A percentile compares a stretch with the other conserved stretches of the same genome.
phyloP scores from a whole-genome alignment of 2,113 vertebrate genomes.

The Hippoglossus stenolepis region DNA sequence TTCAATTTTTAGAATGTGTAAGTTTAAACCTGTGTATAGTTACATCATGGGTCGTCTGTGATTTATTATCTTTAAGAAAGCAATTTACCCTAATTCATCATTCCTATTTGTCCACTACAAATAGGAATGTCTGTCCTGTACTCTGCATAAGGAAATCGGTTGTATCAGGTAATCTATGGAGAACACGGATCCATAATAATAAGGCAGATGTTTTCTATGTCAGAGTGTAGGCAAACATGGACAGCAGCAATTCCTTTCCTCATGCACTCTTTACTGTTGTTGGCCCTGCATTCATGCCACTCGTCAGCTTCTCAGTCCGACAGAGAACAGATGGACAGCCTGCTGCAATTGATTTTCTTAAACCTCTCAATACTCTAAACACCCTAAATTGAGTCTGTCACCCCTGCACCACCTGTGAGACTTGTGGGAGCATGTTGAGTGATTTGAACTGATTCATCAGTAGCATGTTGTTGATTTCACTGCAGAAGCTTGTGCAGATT shows the following conservation, averaged over 20 bases:
- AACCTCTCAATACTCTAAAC: background rate
- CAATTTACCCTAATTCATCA: conserved; percentile 7
- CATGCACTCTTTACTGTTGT: conserved; percentile 39
- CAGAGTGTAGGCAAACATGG: conserved; percentile 12
- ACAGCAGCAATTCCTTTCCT: conserved; percentile 38
- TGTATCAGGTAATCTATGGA: background rate
- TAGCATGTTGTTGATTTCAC: background rate
- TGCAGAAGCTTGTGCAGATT: background rate
- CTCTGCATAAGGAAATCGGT: background rate
- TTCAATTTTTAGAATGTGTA: background rate
- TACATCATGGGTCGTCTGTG: background rate
- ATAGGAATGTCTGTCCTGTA: conserved; percentile 2
- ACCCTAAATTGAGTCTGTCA: background rate
- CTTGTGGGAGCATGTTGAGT: background rate
- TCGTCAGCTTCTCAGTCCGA: conserved; percentile 37
- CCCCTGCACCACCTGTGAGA: background rate
- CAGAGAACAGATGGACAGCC: conserved; percentile 53
- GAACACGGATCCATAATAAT: background rate
- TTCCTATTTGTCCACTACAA: background rate
- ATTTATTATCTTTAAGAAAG: background rate
- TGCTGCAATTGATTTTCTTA: background rate
- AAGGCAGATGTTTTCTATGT: conserved; percentile 18
- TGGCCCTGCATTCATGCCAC: conserved; percentile 12
- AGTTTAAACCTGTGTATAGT: background rate
- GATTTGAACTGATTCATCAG: background rate